A percentile compares a stretch with the other conserved stretches of the same genome.
phyloP scores from a whole-genome alignment of 2,888 invertebrate genomes.

The Amblyjoppa proteus region DNA sequence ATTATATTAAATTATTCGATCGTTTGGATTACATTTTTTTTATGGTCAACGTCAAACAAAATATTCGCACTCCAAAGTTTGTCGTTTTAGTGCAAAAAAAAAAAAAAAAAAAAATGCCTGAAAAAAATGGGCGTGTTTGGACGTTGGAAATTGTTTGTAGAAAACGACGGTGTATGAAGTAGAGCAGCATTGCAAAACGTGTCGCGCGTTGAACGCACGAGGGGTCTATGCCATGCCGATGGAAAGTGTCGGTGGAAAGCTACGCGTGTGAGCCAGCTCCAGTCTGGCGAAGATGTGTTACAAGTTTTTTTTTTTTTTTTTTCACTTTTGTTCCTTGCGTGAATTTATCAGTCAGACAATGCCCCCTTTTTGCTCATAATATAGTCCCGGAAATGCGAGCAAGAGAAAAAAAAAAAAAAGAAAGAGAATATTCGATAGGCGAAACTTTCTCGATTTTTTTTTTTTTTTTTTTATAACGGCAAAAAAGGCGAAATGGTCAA shows the following conservation, averaged over 20 bases:
- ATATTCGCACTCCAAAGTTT: background rate
- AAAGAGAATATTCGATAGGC: slow-evolving; percentile 5
- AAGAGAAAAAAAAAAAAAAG: background rate
- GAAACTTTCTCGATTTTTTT: slow-evolving; percentile 23
- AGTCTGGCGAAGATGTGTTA: background rate
- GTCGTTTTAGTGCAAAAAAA: background rate
- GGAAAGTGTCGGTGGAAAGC: slow-evolving; percentile 56
- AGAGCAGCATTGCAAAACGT: slow-evolving; percentile 35
- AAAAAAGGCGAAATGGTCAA: too few relatives aligned
- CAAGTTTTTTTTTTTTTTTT: slow-evolving; percentile 14
- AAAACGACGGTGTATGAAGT: background rate
- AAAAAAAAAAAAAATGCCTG: background rate
- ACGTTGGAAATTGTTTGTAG: background rate
- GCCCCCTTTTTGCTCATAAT: background rate
- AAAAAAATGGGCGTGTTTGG: background rate
- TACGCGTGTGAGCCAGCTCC: slow-evolving; percentile 26
- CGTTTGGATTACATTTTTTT: background rate
- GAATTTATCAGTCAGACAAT: slow-evolving; percentile 37
- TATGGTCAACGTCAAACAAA: background rate
- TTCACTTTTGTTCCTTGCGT: slow-evolving; percentile 33
- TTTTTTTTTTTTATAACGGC: too few relatives aligned
- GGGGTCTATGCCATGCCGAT: slow-evolving; percentile 24
- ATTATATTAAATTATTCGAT: too few relatives aligned
- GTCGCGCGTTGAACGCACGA: slow-evolving; percentile 42
- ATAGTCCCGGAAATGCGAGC: background rate